These are phyloP conservation scores for Rattus rattus DNA, from an alignment of 2,113 vertebrate genomes.

Conservation along the genomic window DNA sequence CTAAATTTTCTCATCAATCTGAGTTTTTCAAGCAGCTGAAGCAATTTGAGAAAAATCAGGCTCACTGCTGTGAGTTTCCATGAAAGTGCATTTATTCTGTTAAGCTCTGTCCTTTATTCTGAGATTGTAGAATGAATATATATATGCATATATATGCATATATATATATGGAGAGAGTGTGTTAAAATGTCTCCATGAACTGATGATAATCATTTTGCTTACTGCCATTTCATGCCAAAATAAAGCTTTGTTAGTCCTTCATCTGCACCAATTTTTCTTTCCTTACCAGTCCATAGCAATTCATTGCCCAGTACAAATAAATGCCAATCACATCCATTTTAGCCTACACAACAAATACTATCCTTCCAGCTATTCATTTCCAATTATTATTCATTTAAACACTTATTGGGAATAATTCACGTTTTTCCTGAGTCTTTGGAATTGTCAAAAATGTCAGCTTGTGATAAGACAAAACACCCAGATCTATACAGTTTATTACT, in stretches of 20 bases:
- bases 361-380: conserved; percentile 28
- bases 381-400: conserved; percentile 2
- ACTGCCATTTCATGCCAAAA: conserved; percentile 43
- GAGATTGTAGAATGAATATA: not conserved
- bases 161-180: not conserved
- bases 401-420: not conserved
- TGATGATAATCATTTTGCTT: not conserved
- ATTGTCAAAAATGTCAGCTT: conserved; percentile 20
- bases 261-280: conserved; percentile 37
- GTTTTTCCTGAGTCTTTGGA: conserved; percentile 42
- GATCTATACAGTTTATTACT: conserved; percentile 22
- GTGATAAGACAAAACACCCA: conserved; percentile 1
- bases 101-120: conserved; percentile 43
- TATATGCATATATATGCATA: not conserved
- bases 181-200: conserved; percentile 24
- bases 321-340: not conserved
- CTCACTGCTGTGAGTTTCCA: not conserved
- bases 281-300: conserved; percentile 11
- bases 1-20: conserved; percentile 29
- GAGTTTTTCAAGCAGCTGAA: conserved; percentile 38
- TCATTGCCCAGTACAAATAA: conserved; percentile 47
- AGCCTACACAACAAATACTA: not conserved
- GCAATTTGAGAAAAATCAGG: conserved; percentile 54
- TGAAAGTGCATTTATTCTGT: conserved; percentile 36
- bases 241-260: conserved; percentile 22